Evolutionary conservation across 2,888 invertebrate genomes (phyloP), one percentile per base, ranked within the genome.

Genomic region (Helobdella robusta): DNA sequence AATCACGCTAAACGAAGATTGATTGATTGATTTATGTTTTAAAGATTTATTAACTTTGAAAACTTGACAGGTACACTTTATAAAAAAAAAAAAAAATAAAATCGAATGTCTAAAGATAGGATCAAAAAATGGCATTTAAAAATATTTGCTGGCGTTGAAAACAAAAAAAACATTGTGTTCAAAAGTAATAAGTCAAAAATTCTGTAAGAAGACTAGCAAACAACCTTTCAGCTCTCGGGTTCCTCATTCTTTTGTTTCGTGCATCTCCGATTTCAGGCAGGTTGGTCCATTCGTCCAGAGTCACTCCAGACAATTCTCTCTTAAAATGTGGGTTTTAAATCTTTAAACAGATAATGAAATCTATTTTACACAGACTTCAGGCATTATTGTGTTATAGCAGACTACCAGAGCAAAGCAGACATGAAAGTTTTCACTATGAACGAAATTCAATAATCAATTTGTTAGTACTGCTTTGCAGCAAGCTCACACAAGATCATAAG

Each of bases 261-360:
- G 92, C 91, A 80, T 99, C 98, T n/a, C 98, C 98, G 0, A 99
- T 98, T 82, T 99, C 98, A 0, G 98, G 98, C 69, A 99, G 88
- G 59, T 88, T 89, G 62, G 89, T 86, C 98, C 98, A 99, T 76
- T 98, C 94, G 68, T 91, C 91, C 73, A 89, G 89, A 0, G 87
- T 86, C 0, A 98, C 82, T 44, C 77, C 76, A 1, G 80, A 78
- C 66, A 84, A 74, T 68, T 81, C 80, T 72, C 83, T 73, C 78
- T 80, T 68, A 46, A 69, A 73, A 63, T 40, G n/a, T 40, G 11
- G 44, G n/a, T 40, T 11, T 11, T 40, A 11, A 40, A n/a, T n/a
- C n/a, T n/a, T n/a, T n/a, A n/a, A n/a, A n/a, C n/a, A n/a, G n/a
- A n/a, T 5, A 48, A 48, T 20, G n/a, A 18, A 18, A 48, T 48